These are phyloP conservation scores for Caenorhabditis elegans DNA, from an alignment of 1,140 invertebrate genomes.

Conservation along the genomic window DNA sequence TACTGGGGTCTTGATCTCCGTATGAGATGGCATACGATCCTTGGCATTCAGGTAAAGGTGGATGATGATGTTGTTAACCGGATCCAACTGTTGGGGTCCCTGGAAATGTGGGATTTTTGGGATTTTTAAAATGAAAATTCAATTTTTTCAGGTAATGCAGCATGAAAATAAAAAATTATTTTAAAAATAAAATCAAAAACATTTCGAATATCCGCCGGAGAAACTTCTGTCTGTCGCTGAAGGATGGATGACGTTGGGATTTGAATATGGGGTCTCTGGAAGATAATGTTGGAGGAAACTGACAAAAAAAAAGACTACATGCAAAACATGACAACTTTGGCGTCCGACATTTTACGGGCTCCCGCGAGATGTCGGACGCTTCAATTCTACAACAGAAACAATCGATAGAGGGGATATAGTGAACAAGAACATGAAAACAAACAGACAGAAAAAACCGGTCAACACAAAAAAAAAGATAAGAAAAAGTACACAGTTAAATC, in stretches of 20 bases:
- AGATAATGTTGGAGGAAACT: neutral
- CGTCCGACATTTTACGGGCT: too few relatives aligned
- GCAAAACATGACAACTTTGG: neutral
- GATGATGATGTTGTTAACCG: conserved; percentile 35
- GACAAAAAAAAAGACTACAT: neutral
- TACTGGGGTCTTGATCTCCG: conserved; percentile 11
- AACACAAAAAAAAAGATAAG: too few relatives aligned
- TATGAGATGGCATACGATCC: conserved; percentile 2
- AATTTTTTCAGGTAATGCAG: neutral
- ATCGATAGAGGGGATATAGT: too few relatives aligned
- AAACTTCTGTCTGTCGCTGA: neutral
- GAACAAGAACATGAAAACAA: too few relatives aligned
- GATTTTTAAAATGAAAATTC: too few relatives aligned
- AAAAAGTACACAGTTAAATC: too few relatives aligned
- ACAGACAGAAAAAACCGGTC: too few relatives aligned
- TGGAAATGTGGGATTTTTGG: neutral
- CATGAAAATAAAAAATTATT: neutral
- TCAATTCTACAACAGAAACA: too few relatives aligned
- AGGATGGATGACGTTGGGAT: neutral
- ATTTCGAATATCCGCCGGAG: neutral
- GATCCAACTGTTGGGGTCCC: neutral
- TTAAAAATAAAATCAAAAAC: neutral
- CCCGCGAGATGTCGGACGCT: too few relatives aligned
- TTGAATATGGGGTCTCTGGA: neutral
- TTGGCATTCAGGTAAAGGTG: conserved; percentile 26